Percentiles rank a stretch among this genome's conserved stretches.
Conservation (phyloP, 2,113 vertebrate species). For the Noturus placidus region DNA sequence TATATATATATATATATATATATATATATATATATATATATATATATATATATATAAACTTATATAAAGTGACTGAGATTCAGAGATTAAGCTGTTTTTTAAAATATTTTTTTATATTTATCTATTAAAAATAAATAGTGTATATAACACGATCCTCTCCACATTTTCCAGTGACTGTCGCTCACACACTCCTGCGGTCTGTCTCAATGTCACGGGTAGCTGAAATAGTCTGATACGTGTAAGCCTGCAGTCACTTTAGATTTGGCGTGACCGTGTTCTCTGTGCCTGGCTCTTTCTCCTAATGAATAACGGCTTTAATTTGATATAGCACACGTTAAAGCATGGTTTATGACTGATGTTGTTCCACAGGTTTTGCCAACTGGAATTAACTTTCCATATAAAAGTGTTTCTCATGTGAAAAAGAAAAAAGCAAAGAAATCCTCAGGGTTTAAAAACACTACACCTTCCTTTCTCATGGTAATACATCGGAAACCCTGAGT, state of each 20-base stretch:
- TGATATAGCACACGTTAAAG: conserved; percentile 4
- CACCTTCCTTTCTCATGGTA: no score
- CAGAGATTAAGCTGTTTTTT: no score
- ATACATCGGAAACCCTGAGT: no score
- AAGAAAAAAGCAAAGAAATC: not conserved
- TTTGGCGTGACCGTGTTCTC: not conserved
- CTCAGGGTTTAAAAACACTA: no score
- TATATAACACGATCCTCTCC: not conserved
- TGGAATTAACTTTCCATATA: not conserved
- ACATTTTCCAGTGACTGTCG: not conserved
- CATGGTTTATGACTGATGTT: not conserved
- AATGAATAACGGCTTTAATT: not conserved
- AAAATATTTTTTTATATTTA: no score
- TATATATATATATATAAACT: no score
- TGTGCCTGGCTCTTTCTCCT: not conserved
- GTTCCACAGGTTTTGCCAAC: not conserved
- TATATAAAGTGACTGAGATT: no score
- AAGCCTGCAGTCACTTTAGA: conserved; percentile 1
- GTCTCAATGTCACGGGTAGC: not conserved
- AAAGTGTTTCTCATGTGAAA: not conserved
- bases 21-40: no score
- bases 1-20: no score
- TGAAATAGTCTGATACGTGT: not conserved
- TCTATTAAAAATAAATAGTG: not conserved
- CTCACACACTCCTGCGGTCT: not conserved